These are phyloP conservation scores for Cryptocephalus moraei DNA, from an alignment of 2,888 invertebrate genomes.

Conservation along the genomic window DNA sequence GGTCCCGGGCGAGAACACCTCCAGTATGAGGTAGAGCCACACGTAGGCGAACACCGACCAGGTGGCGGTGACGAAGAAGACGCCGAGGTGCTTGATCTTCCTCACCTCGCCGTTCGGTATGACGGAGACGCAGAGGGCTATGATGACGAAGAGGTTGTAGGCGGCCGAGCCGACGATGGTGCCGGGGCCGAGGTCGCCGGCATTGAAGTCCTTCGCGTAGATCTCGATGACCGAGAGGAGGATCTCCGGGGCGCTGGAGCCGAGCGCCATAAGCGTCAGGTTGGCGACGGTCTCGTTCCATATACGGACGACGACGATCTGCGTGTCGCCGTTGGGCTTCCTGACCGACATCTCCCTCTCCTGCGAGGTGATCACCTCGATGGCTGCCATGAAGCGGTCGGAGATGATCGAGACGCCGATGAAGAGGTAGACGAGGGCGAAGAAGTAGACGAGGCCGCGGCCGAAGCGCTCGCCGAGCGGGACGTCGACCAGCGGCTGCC, in stretches of 20 bases:
- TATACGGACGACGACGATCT: conserved; percentile 84
- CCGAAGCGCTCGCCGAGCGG: conserved; percentile 66
- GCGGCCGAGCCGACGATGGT: conserved; percentile 99
- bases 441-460: conserved; percentile 85
- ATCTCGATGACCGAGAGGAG: conserved; percentile 96
- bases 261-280: conserved; percentile 95
- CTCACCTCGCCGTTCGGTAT: conserved; percentile 85
- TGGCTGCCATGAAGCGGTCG: conserved; percentile 98
- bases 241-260: conserved; percentile 98
- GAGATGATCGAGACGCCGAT: conserved; percentile 98
- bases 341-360: conserved; percentile 91
- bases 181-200: conserved; percentile 95
- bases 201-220: conserved; percentile 87
- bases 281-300: conserved; percentile 99
- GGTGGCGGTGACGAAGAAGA: conserved; percentile 94
- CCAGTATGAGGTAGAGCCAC: conserved; percentile 93
- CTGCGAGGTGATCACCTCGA: conserved; percentile 92
- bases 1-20: conserved; percentile 73
- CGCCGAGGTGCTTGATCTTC: conserved; percentile 91
- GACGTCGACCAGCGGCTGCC: conserved; percentile 75
- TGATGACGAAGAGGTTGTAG: conserved; percentile 96
- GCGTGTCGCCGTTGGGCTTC: conserved; percentile 76
- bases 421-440: conserved; percentile 85
- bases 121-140: conserved; percentile 85
- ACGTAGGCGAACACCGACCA: conserved; percentile 99